Conservation (phyloP, 2,113 vertebrate species). For the Myrmecobius fasciatus region DNA sequence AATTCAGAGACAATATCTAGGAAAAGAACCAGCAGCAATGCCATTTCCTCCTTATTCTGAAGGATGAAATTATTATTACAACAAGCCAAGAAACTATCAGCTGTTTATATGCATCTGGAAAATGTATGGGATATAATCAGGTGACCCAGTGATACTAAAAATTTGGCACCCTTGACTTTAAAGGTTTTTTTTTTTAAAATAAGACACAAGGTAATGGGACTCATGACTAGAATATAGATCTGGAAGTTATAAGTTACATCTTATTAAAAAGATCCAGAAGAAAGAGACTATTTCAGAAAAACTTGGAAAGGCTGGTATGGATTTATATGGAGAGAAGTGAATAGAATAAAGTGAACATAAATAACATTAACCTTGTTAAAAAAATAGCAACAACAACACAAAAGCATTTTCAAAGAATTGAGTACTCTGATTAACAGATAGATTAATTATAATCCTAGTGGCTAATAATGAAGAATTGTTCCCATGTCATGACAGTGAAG, state of each 20-base stretch:
- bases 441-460: neutral
- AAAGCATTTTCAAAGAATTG: neutral
- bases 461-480: neutral
- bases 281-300: neutral
- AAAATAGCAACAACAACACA: neutral
- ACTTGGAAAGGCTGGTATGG: neutral
- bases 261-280: neutral
- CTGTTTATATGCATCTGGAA: neutral
- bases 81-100: neutral
- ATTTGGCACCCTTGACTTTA: neutral
- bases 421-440: neutral
- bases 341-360: neutral
- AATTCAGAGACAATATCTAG: neutral
- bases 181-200: neutral
- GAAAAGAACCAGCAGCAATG: neutral
- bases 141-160: neutral
- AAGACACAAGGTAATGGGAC: neutral
- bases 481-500: neutral
- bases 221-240: neutral
- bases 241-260: neutral
- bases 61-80: no score
- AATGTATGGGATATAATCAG: neutral
- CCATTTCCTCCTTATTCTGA: no score
- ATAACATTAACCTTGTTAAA: neutral
- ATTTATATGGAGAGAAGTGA: neutral